Percentiles rank a stretch among this genome's conserved stretches.
These are phyloP conservation scores for Gadopsis marmoratus DNA, from an alignment of 2,797 vertebrate species.

Conservation along the genomic window DNA sequence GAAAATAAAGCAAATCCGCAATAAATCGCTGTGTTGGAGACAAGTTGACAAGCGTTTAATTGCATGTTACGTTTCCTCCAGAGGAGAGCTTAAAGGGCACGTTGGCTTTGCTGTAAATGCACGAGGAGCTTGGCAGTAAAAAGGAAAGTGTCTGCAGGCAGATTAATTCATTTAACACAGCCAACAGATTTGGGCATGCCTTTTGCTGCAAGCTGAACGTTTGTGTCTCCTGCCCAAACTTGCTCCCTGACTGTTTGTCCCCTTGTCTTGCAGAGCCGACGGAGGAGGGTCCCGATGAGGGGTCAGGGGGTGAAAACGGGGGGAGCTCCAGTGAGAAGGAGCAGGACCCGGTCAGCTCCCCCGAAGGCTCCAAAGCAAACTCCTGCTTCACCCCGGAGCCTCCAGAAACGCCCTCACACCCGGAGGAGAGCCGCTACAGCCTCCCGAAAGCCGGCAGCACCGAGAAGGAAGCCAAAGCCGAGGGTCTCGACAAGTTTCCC, in stretches of 20 bases:
- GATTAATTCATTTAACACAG: not conserved
- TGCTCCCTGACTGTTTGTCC: not conserved
- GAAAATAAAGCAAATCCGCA: slow-evolving; percentile 59
- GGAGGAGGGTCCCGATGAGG: slow-evolving; percentile 89
- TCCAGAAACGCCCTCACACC: slow-evolving; percentile 87
- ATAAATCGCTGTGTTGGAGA: slow-evolving; percentile 73
- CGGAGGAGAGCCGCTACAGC: slow-evolving; percentile 86
- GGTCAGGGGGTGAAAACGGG: slow-evolving; percentile 85
- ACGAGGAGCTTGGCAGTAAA: not conserved
- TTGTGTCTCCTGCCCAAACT: slow-evolving; percentile 3
- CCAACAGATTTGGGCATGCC: not conserved
- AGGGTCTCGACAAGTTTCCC: slow-evolving; percentile 87
- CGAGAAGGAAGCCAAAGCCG: slow-evolving; percentile 83
- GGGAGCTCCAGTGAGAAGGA: slow-evolving; percentile 94
- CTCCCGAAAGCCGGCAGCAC: slow-evolving; percentile 83
- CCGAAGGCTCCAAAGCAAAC: slow-evolving; percentile 90
- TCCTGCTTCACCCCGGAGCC: slow-evolving; percentile 91
- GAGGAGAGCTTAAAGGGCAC: slow-evolving; percentile 1
- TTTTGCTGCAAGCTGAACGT: not conserved
- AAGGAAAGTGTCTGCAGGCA: slow-evolving; percentile 1
- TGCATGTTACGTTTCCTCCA: slow-evolving; percentile 68
- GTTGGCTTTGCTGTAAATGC: not conserved
- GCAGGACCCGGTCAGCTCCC: slow-evolving; percentile 90
- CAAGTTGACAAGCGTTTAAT: slow-evolving; percentile 58
- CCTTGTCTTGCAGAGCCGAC: slow-evolving; percentile 80